These are phyloP conservation scores for Elaphurus davidianus DNA, from an alignment of 2,113 vertebrate genomes.

Conservation along the genomic window DNA sequence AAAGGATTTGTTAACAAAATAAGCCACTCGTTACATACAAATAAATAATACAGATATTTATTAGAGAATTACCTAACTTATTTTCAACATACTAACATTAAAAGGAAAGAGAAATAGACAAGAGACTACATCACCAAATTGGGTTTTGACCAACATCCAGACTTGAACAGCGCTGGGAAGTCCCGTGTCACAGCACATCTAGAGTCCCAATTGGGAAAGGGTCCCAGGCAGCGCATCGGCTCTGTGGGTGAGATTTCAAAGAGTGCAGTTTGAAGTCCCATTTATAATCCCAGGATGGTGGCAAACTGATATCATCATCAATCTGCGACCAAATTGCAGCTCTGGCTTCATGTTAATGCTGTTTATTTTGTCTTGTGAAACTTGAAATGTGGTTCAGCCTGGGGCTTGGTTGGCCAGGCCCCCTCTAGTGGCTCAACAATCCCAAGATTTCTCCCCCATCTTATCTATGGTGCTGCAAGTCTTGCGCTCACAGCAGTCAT, in stretches of 20 bases:
- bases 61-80: background rate
- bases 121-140: background rate
- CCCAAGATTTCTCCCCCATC: background rate
- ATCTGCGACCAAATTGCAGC: background rate
- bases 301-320: background rate
- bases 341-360: background rate
- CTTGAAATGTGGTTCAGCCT: background rate
- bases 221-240: accelerated
- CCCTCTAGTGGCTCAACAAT: background rate
- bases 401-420: background rate
- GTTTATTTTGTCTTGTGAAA: background rate
- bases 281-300: background rate
- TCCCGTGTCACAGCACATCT: background rate
- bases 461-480: background rate
- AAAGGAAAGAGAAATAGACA: background rate
- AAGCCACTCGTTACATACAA: background rate
- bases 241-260: background rate
- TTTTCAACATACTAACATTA: background rate
- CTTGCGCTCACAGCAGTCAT: background rate
- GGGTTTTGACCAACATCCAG: background rate
- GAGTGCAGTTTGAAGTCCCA: background rate
- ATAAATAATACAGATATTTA: background rate
- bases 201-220: background rate
- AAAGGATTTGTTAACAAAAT: background rate
- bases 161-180: background rate